Evolutionary conservation across 2,888 invertebrate genomes (phyloP).

Genomic region (Clivina fossor): DNA sequence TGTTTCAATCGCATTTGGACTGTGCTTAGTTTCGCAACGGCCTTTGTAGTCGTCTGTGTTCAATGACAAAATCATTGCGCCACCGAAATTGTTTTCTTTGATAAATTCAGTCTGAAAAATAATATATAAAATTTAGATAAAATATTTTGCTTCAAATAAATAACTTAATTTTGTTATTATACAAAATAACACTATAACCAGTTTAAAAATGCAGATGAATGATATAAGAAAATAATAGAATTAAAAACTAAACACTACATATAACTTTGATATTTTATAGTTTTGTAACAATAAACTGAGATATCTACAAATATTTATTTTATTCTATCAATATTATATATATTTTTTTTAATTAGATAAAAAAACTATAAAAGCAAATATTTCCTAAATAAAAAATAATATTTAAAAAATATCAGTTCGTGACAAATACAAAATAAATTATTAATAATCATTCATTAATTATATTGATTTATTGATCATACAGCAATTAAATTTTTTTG

Average conservation of each 20-base stretch:
- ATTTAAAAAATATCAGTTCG: no score
- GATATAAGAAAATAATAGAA: not conserved
- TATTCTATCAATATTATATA: no score
- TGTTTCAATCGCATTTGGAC: constrained; percentile 38
- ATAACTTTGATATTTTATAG: not conserved
- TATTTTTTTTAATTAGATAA: no score
- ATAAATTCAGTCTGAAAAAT: constrained; percentile 61
- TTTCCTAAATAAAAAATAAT: no score
- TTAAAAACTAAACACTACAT: not conserved
- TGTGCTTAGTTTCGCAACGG: constrained; percentile 53
- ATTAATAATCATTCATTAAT: no score
- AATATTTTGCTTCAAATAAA: constrained; percentile 3
- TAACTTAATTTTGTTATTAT: not conserved
- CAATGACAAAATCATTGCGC: constrained; percentile 82
- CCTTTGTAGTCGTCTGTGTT: constrained; percentile 77
- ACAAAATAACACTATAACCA: not conserved
- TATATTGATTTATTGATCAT: no score
- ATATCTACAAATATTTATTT: no score
- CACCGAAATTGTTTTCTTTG: constrained; percentile 65
- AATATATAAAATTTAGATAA: not conserved
- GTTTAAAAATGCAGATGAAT: not conserved
- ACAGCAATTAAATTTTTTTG: no score
- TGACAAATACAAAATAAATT: no score
- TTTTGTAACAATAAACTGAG: constrained; percentile 1
- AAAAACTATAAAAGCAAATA: no score